Evolutionary conservation across 2,888 invertebrate genomes (phyloP).

Genomic region (Sylvicola fuscatus): DNA sequence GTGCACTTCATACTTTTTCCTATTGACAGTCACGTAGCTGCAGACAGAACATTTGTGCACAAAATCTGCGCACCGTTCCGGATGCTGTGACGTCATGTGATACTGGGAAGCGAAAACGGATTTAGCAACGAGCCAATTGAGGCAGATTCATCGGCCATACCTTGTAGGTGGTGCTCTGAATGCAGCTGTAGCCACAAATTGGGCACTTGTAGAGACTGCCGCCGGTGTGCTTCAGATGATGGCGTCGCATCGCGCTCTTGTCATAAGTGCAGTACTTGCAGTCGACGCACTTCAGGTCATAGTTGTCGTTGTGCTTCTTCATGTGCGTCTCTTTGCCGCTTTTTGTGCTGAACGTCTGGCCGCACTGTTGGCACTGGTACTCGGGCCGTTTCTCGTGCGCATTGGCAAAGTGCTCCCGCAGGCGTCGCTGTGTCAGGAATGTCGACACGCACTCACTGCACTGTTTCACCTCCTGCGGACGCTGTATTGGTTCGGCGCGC

Average conservation of each 20-base stretch:
- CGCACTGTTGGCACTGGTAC: conserved; percentile 4
- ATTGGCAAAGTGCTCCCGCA: background rate
- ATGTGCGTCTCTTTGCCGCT: no score
- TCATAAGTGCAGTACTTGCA: no score
- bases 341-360: conserved; percentile 2
- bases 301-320: no score
- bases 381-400: background rate
- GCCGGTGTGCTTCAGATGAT: conserved; percentile 56
- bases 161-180: conserved; percentile 61
- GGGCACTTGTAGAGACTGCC: conserved; percentile 57
- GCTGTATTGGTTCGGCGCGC: conserved; percentile 9
- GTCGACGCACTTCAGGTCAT: no score
- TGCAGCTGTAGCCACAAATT: conserved; percentile 57
- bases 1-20: conserved; percentile 18
- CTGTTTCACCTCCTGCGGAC: conserved; percentile 1
- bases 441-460: conserved; percentile 10
- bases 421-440: conserved; percentile 3
- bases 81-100: conserved; percentile 62
- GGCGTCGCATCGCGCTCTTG: conserved; percentile 56
- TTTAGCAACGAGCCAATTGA: no score
- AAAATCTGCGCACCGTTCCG: conserved; percentile 37
- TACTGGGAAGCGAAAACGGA: no score
- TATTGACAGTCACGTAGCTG: conserved; percentile 20
- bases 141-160: conserved; percentile 14
- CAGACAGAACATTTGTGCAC: conserved; percentile 25